Conservation (phyloP, 2,888 invertebrate species). For the Caenorhabditis afra region DNA sequence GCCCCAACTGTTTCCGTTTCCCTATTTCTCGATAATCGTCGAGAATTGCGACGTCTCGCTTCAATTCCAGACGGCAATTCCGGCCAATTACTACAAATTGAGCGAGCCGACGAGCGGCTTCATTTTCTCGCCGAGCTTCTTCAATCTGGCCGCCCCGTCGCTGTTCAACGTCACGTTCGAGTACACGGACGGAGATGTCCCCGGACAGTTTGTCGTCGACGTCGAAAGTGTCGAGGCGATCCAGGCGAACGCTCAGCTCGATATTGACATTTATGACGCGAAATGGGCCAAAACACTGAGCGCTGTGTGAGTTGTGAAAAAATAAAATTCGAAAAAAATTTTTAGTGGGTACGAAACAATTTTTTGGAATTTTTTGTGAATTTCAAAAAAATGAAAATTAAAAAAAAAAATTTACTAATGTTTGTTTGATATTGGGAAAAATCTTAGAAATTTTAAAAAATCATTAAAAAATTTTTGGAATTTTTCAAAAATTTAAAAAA, state of each 20-base stretch:
- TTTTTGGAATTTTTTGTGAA: constrained; percentile 6
- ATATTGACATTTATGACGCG: constrained; percentile 32
- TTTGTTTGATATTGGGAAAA: no score
- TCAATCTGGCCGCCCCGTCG: constrained; percentile 6
- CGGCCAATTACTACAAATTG: constrained; percentile 19
- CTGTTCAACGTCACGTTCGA: constrained; percentile 46
- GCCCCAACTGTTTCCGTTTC: constrained; percentile 47
- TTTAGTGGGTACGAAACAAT: no score
- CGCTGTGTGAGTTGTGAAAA: constrained; percentile 30
- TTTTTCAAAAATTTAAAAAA: constrained; percentile 14
- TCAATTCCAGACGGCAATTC: not conserved
- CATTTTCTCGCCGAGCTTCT: constrained; percentile 51
- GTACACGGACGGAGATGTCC: constrained; percentile 24
- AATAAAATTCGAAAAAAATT: not conserved
- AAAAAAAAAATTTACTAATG: not conserved
- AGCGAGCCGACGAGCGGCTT: constrained; percentile 19
- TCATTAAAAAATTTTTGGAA: constrained; percentile 19
- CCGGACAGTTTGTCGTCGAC: constrained; percentile 27
- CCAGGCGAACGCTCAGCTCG: constrained; percentile 19
- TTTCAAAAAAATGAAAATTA: not conserved
- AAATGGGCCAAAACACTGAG: constrained; percentile 29
- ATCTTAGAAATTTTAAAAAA: constrained; percentile 14
- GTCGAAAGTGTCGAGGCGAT: constrained; percentile 10
- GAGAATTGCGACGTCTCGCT: constrained; percentile 34
- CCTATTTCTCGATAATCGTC: constrained; percentile 41